Percentiles rank a stretch among this genome's conserved stretches.
Evolutionary conservation across 2,113 vertebrate species (phyloP).

Genomic region (Aptenodytes forsteri): DNA sequence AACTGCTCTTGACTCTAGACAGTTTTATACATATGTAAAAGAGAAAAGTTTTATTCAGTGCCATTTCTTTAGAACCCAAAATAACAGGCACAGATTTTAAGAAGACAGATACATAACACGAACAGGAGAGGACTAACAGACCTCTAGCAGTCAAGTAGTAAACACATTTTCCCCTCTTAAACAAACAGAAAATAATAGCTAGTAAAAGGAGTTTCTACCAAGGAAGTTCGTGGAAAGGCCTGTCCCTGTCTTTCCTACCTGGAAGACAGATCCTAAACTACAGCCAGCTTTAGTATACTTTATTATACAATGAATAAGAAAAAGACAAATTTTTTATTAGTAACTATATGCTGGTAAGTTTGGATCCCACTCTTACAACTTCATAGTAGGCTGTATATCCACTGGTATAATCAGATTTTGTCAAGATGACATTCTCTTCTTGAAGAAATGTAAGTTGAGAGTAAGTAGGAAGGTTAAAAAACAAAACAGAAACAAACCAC

Average conservation of each 20-base stretch:
- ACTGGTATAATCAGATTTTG: not conserved
- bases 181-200: not conserved
- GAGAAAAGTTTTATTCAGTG: not conserved
- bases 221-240: not conserved
- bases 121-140: not conserved
- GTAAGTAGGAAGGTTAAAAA: not conserved
- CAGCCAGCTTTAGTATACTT: not conserved
- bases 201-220: not conserved
- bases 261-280: not conserved
- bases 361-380: not conserved
- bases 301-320: not conserved
- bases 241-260: not conserved
- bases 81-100: not conserved
- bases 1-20: not conserved
- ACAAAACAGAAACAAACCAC: not conserved
- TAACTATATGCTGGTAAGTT: not conserved
- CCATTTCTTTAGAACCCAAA: not conserved
- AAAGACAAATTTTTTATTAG: not conserved
- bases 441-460: not conserved
- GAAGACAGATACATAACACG: fast-evolving
- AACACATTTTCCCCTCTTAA: not conserved
- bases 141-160: not conserved
- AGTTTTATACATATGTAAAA: not conserved
- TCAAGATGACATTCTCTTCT: not conserved
- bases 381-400: not conserved